phyloP scores from a whole-genome alignment of 2,888 invertebrate species.

The Drosophila maculinotata region DNA sequence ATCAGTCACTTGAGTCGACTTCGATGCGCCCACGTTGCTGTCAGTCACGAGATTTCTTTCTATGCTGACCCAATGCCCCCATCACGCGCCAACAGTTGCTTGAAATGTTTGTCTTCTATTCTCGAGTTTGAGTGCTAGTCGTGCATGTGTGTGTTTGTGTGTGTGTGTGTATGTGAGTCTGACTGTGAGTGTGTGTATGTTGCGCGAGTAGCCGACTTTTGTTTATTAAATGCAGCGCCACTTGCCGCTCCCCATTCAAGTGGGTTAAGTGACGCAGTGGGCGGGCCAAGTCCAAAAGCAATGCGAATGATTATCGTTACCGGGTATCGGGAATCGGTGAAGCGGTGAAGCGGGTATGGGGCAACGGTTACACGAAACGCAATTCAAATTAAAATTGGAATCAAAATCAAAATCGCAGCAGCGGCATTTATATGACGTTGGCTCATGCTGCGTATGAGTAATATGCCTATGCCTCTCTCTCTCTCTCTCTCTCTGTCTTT shows the following conservation, averaged over 20 bases:
- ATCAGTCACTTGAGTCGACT: slow-evolving; percentile 46
- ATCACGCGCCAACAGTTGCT: slow-evolving; percentile 37
- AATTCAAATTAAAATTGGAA: slow-evolving; percentile 37
- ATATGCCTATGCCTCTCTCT: slow-evolving; percentile 30
- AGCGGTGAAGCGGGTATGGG: not conserved
- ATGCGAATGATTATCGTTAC: slow-evolving; percentile 29
- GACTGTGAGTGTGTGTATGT: slow-evolving; percentile 1
- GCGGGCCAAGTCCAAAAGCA: slow-evolving; percentile 6
- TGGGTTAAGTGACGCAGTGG: slow-evolving; percentile 40
- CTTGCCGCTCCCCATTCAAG: slow-evolving; percentile 31
- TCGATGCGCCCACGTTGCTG: slow-evolving; percentile 27
- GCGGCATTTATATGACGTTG: slow-evolving; percentile 11
- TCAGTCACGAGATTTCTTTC: slow-evolving; percentile 52
- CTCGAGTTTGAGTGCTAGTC: slow-evolving; percentile 14
- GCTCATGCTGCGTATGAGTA: slow-evolving; percentile 62
- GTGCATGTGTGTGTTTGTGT: not conserved
- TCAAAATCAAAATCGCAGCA: slow-evolving; percentile 22
- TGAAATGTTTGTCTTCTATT: slow-evolving; percentile 13
- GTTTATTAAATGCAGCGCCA: slow-evolving; percentile 48
- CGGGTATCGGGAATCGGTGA: slow-evolving; percentile 8
- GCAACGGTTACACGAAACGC: slow-evolving; percentile 5
- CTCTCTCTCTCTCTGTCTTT: not conserved
- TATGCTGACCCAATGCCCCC: slow-evolving; percentile 40
- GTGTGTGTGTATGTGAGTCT: not conserved
- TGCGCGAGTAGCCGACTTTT: slow-evolving; percentile 14